Base-by-base conservation (phyloP, 2,888 invertebrate genomes). In the Chaetogeoica ovagalla region DNA sequence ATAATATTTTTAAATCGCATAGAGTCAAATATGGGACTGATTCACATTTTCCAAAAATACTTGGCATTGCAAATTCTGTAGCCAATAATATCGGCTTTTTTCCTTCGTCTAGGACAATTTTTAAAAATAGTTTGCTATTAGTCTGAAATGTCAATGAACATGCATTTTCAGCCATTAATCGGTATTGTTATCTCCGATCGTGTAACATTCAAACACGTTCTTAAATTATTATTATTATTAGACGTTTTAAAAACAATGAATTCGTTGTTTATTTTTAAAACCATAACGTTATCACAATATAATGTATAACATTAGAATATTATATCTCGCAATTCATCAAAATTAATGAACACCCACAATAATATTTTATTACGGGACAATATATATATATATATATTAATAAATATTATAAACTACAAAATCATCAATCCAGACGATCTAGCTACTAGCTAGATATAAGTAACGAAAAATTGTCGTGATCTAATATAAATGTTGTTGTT, bases 41-140 rank as follows among this genome's bases (percentile, higher is more conserved):
- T 66, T 75, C 74, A 65, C 65, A 75, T 21, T 57, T 75, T 75
- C 57, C 74, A 75, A 75, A 75, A 65, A 75, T 65, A 75, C 65
- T 65, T 75, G 65, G 65, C 65, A 74, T 37, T 65, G 65, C 57
- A 39, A 75, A 75, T 65, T 74, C 11, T 75, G 39, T 75, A 75
- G 23, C 65, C 74, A 66, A 65, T 57, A 37, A 15, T 73, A 52
- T 63, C 43, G 43, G 37, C 30, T 52, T 43, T 62, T 72, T 39
- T 59, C 37, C 39, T 39, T 65, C 17, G 63, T 74, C 73, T 55
- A 55, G 55, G 55, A 39, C 17, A 65, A 23, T 75, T 75, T 75
- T 75, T 75, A 75, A 66, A 65, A 75, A 75, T 75, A 75, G 74
- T 75, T 55, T 57, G 65, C 65, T 75, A 57, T 65, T 55, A 43